phyloP scores from a whole-genome alignment of 2,797 vertebrate species.

The Cyclura pinguis region DNA sequence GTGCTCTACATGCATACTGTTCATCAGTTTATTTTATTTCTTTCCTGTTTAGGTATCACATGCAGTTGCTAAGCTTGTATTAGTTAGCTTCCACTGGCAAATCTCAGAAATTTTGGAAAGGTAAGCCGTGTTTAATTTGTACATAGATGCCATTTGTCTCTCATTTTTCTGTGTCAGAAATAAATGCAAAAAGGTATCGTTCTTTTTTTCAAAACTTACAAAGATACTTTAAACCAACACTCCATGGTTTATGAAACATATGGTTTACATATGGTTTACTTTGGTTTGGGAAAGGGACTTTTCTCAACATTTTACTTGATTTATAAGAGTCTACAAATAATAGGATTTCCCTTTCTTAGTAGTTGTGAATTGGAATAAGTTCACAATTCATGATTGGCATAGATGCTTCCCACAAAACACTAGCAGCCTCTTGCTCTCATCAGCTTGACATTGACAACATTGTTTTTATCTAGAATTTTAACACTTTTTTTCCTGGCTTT shows the following conservation, averaged over 20 bases:
- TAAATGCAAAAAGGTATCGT: not conserved
- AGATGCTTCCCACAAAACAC: not conserved
- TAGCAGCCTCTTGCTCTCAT: not conserved
- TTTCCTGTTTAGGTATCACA: conserved; percentile 88
- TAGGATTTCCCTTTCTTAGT: not conserved
- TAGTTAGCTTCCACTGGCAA: conserved; percentile 99
- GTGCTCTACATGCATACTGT: conserved; percentile 15
- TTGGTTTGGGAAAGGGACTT: not conserved
- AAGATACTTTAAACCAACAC: not conserved
- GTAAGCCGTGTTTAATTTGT: conserved; percentile 77
- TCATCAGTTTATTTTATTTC: conserved; percentile 49
- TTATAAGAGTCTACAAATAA: too few relatives aligned
- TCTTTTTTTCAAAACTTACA: not conserved
- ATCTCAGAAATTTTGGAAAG: conserved; percentile 96
- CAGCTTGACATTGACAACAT: not conserved
- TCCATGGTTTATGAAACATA: not conserved
- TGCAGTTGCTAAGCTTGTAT: conserved; percentile 96
- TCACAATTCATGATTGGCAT: not conserved
- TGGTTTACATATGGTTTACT: not conserved
- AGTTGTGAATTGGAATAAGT: not conserved
- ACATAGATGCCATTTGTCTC: conserved; percentile 30
- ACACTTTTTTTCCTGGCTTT: conserved; percentile 66
- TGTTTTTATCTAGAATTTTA: conserved; percentile 2
- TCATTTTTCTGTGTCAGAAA: not conserved
- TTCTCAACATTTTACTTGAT: not conserved